Conservation (phyloP, 2,113 vertebrate species). For the Uria aalge region DNA sequence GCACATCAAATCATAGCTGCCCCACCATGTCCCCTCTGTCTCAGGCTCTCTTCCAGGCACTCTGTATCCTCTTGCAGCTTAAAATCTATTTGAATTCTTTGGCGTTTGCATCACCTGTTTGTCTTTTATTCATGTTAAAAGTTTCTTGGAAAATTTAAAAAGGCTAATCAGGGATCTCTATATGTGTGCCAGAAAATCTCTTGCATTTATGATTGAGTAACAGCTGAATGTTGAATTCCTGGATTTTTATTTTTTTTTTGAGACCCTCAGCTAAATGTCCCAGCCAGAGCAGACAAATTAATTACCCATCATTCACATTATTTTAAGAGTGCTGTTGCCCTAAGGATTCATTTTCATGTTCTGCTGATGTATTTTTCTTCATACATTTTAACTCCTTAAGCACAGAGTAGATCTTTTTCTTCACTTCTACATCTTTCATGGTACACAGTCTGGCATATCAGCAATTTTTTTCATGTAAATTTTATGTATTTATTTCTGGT, state of each 20-base stretch:
- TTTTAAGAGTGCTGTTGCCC: neutral
- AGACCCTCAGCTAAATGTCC: neutral
- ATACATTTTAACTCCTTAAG: neutral
- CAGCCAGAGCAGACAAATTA: neutral
- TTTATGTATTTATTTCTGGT: neutral
- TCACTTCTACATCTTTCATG: neutral
- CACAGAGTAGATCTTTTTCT: neutral
- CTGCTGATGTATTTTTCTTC: neutral
- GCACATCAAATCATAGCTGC: neutral
- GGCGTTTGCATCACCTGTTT: constrained; percentile 57
- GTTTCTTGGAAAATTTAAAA: constrained; percentile 42
- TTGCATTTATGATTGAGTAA: constrained; percentile 27
- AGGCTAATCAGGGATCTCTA: neutral
- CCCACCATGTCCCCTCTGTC: neutral
- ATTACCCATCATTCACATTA: neutral
- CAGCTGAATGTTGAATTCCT: constrained; percentile 18
- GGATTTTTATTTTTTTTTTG: neutral
- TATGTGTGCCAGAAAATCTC: constrained; percentile 25
- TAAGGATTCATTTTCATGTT: constrained; percentile 2
- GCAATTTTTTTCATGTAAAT: neutral
- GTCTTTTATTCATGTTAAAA: constrained; percentile 48
- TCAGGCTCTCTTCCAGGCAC: neutral
- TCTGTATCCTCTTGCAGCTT: neutral
- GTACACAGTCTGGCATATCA: neutral
- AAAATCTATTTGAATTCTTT: constrained; percentile 39